Conservation (phyloP, 1,140 invertebrate species). For the Drosophila melanogaster region DNA sequence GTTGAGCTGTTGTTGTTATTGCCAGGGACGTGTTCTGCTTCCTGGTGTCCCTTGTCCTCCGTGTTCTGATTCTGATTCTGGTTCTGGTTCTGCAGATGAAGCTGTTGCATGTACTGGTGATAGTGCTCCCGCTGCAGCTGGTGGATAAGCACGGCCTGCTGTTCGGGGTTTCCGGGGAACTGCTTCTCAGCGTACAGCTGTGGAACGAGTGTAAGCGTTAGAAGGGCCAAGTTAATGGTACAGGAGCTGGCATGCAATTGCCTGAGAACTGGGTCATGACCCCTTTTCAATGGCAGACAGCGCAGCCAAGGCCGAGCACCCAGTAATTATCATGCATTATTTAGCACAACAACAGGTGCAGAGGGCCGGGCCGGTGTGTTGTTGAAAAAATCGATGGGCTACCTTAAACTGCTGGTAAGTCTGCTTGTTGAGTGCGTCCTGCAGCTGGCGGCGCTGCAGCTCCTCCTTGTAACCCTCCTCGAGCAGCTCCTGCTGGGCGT, state of each 20-base stretch:
- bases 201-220: not conserved
- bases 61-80: conserved; percentile 39
- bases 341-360: conserved; percentile 88
- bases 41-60: conserved; percentile 4
- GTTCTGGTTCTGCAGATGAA: conserved; percentile 86
- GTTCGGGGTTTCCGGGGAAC: conserved; percentile 94
- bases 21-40: conserved; percentile 12
- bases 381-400: conserved; percentile 48
- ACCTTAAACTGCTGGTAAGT: conserved; percentile 96
- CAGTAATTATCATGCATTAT: conserved; percentile 84
- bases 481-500: conserved; percentile 86
- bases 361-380: too few species aligned
- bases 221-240: not conserved
- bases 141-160: conserved; percentile 96
- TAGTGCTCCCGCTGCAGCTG: conserved; percentile 99
- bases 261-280: conserved; percentile 57
- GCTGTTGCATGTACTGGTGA: conserved; percentile 98
- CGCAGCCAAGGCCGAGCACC: not conserved
- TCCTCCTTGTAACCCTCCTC: conserved; percentile 87
- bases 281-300: conserved; percentile 29
- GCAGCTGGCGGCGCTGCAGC: conserved; percentile 91
- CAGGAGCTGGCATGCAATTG: not conserved
- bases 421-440: conserved; percentile 98
- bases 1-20: conserved; percentile 51
- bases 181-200: conserved; percentile 96